These are phyloP conservation scores for Anagrus nilaparvatae DNA, from an alignment of 1,140 invertebrate genomes.

Conservation along the genomic window DNA sequence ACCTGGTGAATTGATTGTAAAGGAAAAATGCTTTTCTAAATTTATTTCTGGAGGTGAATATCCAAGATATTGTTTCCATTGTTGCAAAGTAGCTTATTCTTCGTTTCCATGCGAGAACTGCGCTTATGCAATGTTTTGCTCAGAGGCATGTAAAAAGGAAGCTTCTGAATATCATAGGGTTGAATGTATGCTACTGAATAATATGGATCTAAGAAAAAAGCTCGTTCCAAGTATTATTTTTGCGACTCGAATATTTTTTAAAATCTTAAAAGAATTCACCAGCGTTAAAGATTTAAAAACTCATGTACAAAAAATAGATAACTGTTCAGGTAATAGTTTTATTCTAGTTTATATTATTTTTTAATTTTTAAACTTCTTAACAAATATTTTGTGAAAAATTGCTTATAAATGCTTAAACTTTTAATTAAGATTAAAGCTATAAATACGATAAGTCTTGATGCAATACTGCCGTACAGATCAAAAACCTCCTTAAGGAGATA, in stretches of 20 bases:
- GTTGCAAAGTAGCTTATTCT: slow-evolving; percentile 50
- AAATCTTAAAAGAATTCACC: slow-evolving; percentile 43
- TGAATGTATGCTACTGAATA: slow-evolving; percentile 63
- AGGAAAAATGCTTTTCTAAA: slow-evolving; percentile 66
- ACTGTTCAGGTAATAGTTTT: slow-evolving; percentile 22
- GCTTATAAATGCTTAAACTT: too few species aligned
- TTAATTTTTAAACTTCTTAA: neutral
- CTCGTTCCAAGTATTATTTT: slow-evolving; percentile 57
- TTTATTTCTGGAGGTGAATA: slow-evolving; percentile 51
- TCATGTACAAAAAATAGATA: slow-evolving; percentile 36
- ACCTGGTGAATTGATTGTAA: slow-evolving; percentile 68
- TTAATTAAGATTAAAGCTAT: too few species aligned
- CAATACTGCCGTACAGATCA: too few species aligned
- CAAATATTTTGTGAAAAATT: neutral
- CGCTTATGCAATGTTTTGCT: slow-evolving; percentile 60
- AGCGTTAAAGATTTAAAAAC: slow-evolving; percentile 38
- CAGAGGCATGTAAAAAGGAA: slow-evolving; percentile 49
- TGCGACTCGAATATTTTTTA: slow-evolving; percentile 48
- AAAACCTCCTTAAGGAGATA: too few species aligned
- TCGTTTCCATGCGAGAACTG: slow-evolving; percentile 57
- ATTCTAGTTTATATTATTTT: slow-evolving; percentile 13
- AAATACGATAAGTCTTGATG: too few species aligned
- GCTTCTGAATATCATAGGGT: slow-evolving; percentile 57
- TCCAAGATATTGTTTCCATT: slow-evolving; percentile 62
- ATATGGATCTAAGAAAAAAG: slow-evolving; percentile 48